Base-by-base conservation (phyloP, 2,113 vertebrate species). In the Brevimyrus niger region DNA sequence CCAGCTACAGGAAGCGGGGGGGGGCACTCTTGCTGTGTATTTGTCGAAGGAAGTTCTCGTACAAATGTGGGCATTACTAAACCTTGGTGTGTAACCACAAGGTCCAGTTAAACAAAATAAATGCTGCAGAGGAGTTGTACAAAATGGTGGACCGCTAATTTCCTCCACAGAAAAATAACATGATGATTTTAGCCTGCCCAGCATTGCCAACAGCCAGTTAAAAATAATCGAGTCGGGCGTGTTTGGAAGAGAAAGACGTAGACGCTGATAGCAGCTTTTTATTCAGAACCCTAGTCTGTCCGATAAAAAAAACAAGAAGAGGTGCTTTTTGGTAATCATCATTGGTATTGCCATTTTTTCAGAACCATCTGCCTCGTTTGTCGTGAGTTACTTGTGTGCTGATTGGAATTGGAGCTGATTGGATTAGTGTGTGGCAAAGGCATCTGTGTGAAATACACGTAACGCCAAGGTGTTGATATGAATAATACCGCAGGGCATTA, bases 291-390 rank as follows among this genome's bases (percentile, higher is more conserved):
- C 21, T 35, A 46, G 35, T 13, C 76, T 61, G 82, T 50, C 48
- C 21, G 13, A 46, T 80, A 80, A 47, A 44, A 47, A 44, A 89
- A 89, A 92, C 85, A 90, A 90, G 90, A 92, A 91, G 90, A 91
- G 11, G 27, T 89, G 87, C 87, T 90, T 89, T 87, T 88, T 86
- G 88, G 85, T 88, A 89, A 92, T 91, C 87, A 89, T 58, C 91
- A 91, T 85, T 91, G 87, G 73, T 61, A 88, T 91, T 88, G 88
- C 21, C 1, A 4, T 88, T 93, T 93, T n/a, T 91, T 92, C 91
- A 92, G 90, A 92, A 93, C 90, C 92, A 93, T 93, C 89, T 90
- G 93, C 92, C 92, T 94, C 91, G 92, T 93, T 92, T 92, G 85
- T 92, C 90, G 88, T 27, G 89, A 92, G 90, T 91, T 92, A 90